Conservation (phyloP, 2,888 invertebrate species). For the Osedax frankpressi region DNA sequence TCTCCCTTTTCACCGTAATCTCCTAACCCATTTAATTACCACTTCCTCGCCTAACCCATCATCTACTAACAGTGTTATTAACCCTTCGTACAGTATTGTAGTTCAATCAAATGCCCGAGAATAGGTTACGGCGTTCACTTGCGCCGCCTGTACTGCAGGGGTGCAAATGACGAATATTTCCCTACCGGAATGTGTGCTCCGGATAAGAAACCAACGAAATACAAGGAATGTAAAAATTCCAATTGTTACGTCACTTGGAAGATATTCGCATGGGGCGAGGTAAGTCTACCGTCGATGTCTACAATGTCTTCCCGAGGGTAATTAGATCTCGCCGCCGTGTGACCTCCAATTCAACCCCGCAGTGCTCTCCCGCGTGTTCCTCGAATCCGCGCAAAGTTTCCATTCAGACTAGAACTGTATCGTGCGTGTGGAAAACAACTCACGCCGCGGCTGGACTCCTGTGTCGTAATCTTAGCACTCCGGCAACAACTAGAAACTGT, state of each 20-base stretch:
- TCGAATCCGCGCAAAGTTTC: background rate
- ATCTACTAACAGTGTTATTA: background rate
- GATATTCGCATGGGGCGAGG: slow-evolving; percentile 38
- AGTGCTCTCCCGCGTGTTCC: background rate
- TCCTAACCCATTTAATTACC: too few relatives aligned
- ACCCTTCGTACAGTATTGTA: slow-evolving; percentile 20
- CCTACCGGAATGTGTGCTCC: background rate
- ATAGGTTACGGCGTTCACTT: slow-evolving; percentile 17
- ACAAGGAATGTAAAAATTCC: slow-evolving; percentile 32
- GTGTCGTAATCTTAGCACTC: background rate
- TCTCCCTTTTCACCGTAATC: too few relatives aligned
- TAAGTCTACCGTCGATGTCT: too few relatives aligned
- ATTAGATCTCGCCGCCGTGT: background rate
- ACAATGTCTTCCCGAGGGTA: too few relatives aligned
- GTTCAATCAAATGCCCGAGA: slow-evolving; percentile 19
- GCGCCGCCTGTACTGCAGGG: slow-evolving; percentile 23
- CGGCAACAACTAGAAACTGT: background rate
- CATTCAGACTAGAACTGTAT: background rate
- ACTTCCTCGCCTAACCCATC: background rate
- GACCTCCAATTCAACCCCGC: too few relatives aligned
- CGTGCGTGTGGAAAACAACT: background rate
- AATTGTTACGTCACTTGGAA: slow-evolving; percentile 36
- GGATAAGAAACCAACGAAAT: slow-evolving; percentile 32
- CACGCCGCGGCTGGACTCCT: background rate
- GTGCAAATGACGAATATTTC: slow-evolving; percentile 12